Percentiles rank a stretch among this genome's conserved stretches.
Conservation (phyloP, 2,888 invertebrate genomes). For the Hydropsyche betteni region DNA sequence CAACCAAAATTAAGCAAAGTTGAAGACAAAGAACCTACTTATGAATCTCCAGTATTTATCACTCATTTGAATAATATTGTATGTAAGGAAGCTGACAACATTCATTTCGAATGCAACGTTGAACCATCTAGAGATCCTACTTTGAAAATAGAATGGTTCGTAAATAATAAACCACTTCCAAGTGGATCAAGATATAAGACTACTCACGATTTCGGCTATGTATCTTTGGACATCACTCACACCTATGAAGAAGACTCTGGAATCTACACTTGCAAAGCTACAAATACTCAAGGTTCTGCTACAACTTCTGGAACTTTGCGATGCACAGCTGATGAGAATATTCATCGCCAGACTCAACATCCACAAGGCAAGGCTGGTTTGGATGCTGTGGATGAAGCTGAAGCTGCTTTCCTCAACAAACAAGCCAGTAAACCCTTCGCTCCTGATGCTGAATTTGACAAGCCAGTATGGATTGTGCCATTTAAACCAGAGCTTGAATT, state of each 20-base stretch:
- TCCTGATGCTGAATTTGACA: constrained; percentile 81
- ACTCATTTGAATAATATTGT: constrained; percentile 91
- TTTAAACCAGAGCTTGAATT: constrained; percentile 82
- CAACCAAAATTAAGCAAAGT: constrained; percentile 74
- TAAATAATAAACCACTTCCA: constrained; percentile 89
- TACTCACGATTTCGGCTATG: constrained; percentile 95
- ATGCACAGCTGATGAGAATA: constrained; percentile 81
- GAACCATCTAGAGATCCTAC: constrained; percentile 93
- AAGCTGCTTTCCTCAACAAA: constrained; percentile 79
- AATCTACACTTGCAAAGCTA: constrained; percentile 89
- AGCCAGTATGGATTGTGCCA: constrained; percentile 88
- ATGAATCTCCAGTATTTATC: constrained; percentile 88
- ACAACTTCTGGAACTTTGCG: constrained; percentile 89
- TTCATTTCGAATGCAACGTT: constrained; percentile 91
- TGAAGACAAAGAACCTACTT: constrained; percentile 79
- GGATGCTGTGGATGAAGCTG: constrained; percentile 88
- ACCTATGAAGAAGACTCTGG: constrained; percentile 93
- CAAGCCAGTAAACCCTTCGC: constrained; percentile 74
- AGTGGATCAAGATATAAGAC: constrained; percentile 91
- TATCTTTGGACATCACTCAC: constrained; percentile 87
- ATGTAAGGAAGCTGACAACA: constrained; percentile 86
- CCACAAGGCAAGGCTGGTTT: constrained; percentile 92
- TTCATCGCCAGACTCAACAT: constrained; percentile 91
- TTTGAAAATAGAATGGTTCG: constrained; percentile 92
- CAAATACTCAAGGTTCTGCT: constrained; percentile 88